Base-by-base conservation (phyloP, 2,113 vertebrate species). In the Syngnathus scovelli region DNA sequence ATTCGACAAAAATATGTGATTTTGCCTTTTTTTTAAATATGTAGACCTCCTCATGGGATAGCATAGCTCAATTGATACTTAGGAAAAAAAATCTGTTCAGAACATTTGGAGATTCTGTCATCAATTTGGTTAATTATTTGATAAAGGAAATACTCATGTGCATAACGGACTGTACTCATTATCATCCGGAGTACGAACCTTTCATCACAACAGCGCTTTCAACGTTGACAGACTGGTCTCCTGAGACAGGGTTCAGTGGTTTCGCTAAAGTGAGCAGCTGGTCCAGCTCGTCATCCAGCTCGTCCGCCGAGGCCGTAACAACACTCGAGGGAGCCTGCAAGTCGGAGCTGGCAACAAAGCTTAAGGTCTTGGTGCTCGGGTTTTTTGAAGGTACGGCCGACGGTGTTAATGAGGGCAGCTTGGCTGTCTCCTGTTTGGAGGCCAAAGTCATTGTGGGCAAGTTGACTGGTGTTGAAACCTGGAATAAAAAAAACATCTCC, bases 271-370 rank as follows among this genome's bases (percentile, higher is more conserved):
- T 83, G 33, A 98, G 92, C 67, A 99, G 89, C 76, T 89, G 80
- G 75, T 98, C 95, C 59, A 98, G 88, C 67, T 98, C 95, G 69
- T 95, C 90, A 37, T 96, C 94, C 23, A 89, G 75, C 3, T 87
- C 79, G 6, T 85, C 92, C 39, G 11, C 66, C 8, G 15, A 36
- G 10, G 65, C 67, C 51, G 79, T 74, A 39, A 58, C 54, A 0
- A 65, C 21, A 6, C 37, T 37, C 1, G 64, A 44, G 37, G 43
- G 1, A 43, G 66, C 33, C 63, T 67, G 67, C 3, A 80, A 38
- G 1, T 51, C 54, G 3, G 78, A 44, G 12, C 2, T 48, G 8
- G 56, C 21, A 7, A 8, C 44, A 1, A 78, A 43, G 39, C 43
- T 68, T 33, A 70, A 0, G 15, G 69, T 36, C 41, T 58, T 67